Evolutionary conservation across 2,113 vertebrate species (phyloP).

Genomic region (Lutjanus erythropterus): DNA sequence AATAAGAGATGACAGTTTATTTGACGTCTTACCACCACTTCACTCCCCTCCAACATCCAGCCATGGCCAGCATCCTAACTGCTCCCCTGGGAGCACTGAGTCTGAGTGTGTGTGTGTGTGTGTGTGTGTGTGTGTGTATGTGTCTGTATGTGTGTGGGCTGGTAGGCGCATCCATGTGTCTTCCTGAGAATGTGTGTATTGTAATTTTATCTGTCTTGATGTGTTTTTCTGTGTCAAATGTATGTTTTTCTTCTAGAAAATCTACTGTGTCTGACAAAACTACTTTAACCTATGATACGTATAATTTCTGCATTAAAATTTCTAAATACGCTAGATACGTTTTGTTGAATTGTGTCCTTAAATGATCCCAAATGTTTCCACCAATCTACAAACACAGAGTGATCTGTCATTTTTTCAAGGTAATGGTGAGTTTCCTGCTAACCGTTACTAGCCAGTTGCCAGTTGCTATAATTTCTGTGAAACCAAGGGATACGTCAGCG

Average conservation of each 20-base stretch:
- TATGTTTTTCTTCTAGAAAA: background rate
- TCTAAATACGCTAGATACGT: no score
- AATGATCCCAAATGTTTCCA: no score
- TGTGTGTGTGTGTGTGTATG: slow-evolving; percentile 29
- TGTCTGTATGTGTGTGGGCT: slow-evolving; percentile 21
- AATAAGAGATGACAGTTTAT: slow-evolving; percentile 87
- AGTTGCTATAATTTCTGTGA: no score
- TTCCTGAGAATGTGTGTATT: slow-evolving; percentile 9
- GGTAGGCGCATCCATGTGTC: slow-evolving; percentile 3
- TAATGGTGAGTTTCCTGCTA: no score
- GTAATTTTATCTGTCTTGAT: slow-evolving; percentile 13
- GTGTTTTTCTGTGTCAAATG: background rate
- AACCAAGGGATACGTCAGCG: no score
- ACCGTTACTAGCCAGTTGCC: no score
- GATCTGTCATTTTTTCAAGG: no score
- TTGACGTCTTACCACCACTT: slow-evolving; percentile 82
- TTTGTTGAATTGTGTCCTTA: no score
- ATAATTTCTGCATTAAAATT: no score
- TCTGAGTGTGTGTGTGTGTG: slow-evolving; percentile 33
- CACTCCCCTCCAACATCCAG: slow-evolving; percentile 68
- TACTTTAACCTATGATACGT: no score
- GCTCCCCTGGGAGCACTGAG: slow-evolving; percentile 73
- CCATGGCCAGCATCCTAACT: slow-evolving; percentile 72
- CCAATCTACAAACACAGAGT: no score
- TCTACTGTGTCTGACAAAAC: background rate